Evolutionary conservation across 1,140 invertebrate species (phyloP), one percentile per base, ranked within the genome.

Genomic region (Oryctes rhinoceros): DNA sequence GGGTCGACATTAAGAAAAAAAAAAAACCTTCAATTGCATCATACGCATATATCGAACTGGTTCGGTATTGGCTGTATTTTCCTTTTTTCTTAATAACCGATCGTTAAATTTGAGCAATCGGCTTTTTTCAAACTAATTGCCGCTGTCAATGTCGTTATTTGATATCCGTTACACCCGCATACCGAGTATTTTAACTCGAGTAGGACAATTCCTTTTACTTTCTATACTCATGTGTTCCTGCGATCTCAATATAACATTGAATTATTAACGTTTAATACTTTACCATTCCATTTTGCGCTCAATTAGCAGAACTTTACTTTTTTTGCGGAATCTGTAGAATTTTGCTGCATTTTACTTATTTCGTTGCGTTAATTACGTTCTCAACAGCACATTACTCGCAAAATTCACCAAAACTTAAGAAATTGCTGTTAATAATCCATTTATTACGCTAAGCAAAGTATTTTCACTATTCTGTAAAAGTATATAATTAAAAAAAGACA

Each of bases 1-100:
- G 47, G 76, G 59, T 62, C 74, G 48, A 59, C 71, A 75, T 80
- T 76, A 37, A 44, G 39, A 44, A 44, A 24, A 37, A 44, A 24
- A 37, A 80, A 77, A 37, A 53, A 18, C 75, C 47, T 59, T 53
- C 53, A 71, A 71, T 71, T 71, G 20, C 65, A 37, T 71, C 65
- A 71, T 10, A 59, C 53, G 3, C 39, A 10, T 44, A 44, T 44
- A 71, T 71, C 24, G 65, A 71, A 71, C 65, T 71, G 65, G 65
- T 71, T 71, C 65, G 65, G 65, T 35, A 71, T 30, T 37, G 10
- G 15, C 35, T 30, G 65, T 37, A 30, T 2, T 20, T 9, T 59
- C 3, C 65, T 13, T 35, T 71, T 71, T 71, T 71, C 65, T 71
- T 37, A 35, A 37, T 71, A 24, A 11, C 30, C 65, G 65, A 71